Evolutionary conservation across 1,140 invertebrate genomes (phyloP), one percentile per base, ranked within the genome.

Genomic region (Epicauta chinensis): DNA sequence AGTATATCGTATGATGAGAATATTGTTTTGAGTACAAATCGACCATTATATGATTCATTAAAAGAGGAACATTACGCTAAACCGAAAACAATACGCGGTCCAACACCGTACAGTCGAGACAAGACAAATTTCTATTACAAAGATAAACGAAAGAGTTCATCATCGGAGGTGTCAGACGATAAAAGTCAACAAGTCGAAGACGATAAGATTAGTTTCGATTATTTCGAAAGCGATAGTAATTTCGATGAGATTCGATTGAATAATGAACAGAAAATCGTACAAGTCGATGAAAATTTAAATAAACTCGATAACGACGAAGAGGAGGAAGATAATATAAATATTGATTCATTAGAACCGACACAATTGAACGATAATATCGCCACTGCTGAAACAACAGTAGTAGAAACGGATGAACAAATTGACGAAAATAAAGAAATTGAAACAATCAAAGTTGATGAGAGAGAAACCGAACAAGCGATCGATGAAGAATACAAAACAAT

Each of bases 1-100:
- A 66, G 62, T 38, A 65, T 67, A 31, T 54, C 64, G 2, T 69
- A 69, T 52, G 67, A 67, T 50, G 66, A 68, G 51, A 68, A 69
- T 41, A 70, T 70, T 11, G 53, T 67, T 4, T 51, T 69, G 14
- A 59, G 58, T 34, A 62, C 63, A 30, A 69, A 63, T 30, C 58
- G 46, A 37, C 52, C 51, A 29, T 54, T 64, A 10, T 64, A 66
- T 47, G 56, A 62, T 49, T 51, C 56, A 9, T 50, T 59, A 23
- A 55, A 55, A 36, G 58, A 56, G 12, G 43, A 50, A 39, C 54
- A 45, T 14, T 57, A 61, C 51, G 31, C 17, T 11, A 64, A 62
- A 41, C 63, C 61, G 5, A 50, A 60, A 40, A 70, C 64, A 7
- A 67, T 70, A 42, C 51, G 68, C 47, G 58, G 61, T 6, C 64